Evolutionary conservation across 2,797 vertebrate genomes (phyloP).

Genomic region (Potorous gilbertii): DNA sequence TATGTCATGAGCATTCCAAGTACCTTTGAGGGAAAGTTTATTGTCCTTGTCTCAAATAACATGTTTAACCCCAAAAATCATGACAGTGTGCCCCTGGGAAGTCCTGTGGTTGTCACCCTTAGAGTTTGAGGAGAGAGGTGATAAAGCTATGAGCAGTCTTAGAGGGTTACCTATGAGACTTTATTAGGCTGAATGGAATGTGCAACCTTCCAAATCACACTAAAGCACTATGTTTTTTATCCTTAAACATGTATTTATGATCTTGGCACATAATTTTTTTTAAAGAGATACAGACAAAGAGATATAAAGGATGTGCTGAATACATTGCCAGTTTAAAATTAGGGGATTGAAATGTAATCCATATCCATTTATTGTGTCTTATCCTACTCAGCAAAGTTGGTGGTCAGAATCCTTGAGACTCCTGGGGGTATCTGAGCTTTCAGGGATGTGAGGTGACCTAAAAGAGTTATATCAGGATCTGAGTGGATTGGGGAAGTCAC

Average conservation of each 20-base stretch:
- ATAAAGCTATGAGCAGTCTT: background rate
- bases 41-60: background rate
- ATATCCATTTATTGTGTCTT: background rate
- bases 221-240: background rate
- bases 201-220: background rate
- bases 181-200: background rate
- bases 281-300: background rate
- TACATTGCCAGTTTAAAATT: background rate
- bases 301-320: background rate
- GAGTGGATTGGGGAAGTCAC: background rate
- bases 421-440: background rate
- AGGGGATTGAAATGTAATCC: background rate
- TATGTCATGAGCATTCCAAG: conserved; percentile 24
- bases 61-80: background rate
- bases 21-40: background rate
- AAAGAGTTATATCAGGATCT: background rate
- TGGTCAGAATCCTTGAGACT: background rate
- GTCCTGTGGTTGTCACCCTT: background rate
- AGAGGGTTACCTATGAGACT: conserved; percentile 9
- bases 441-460: background rate
- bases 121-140: background rate
- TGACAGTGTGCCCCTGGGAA: background rate
- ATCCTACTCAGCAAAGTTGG: background rate
- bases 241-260: background rate
- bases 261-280: background rate